Evolutionary conservation across 53 echinoderm and acorn worm species (phyloP).

Genomic region (Astropecten irregularis): DNA sequence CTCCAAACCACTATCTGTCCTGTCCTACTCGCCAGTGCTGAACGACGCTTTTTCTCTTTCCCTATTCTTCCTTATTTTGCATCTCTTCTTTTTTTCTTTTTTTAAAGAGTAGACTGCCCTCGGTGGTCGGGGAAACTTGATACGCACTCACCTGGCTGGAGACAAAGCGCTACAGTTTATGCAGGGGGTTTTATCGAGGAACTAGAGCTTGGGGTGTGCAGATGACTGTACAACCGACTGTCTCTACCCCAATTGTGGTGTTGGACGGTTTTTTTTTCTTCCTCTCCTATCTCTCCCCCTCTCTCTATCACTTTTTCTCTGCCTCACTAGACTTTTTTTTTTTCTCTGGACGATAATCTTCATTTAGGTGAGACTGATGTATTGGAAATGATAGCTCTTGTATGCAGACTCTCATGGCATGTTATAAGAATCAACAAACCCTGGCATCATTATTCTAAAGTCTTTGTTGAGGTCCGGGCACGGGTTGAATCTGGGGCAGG

Average conservation of each 20-base stretch:
- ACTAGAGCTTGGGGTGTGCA: neutral
- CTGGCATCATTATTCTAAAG: neutral
- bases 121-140: slow-evolving; percentile 41
- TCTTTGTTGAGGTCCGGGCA: neutral
- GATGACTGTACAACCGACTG: slow-evolving; percentile 44
- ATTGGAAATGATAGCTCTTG: slow-evolving; percentile 39
- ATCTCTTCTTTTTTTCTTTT: too few species aligned
- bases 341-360: too few species aligned
- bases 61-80: too few species aligned
- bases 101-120: slow-evolving; percentile 45
- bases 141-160: slow-evolving; percentile 43
- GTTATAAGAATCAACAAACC: slow-evolving; percentile 48
- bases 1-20: neutral
- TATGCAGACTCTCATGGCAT: slow-evolving; percentile 20
- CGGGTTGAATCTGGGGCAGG: neutral
- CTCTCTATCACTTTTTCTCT: too few species aligned
- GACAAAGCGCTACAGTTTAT: slow-evolving; percentile 44
- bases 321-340: too few species aligned
- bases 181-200: neutral
- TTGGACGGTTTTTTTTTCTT: too few species aligned
- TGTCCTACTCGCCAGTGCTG: neutral
- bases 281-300: too few species aligned
- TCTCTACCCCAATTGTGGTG: too few species aligned
- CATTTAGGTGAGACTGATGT: slow-evolving; percentile 25
- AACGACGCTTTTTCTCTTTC: too few species aligned